Percentiles rank a stretch among this genome's conserved stretches.
phyloP scores from a whole-genome alignment of 2,113 vertebrate species.

The Poeciliopsis retropinna region DNA sequence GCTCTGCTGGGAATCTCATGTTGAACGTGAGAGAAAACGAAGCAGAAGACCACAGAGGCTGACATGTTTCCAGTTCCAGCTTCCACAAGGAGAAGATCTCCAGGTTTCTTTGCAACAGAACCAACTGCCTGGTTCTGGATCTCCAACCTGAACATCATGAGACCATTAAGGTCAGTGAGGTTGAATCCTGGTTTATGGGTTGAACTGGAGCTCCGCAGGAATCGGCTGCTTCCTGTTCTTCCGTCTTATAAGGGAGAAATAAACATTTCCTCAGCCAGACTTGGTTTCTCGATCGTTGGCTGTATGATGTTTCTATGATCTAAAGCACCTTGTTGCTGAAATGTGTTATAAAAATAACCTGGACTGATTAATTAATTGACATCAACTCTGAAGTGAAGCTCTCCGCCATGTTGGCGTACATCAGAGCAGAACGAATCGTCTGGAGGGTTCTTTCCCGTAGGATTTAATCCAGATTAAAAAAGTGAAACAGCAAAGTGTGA shows the following conservation, averaged over 20 bases:
- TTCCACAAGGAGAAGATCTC: not conserved
- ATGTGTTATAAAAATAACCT: no score
- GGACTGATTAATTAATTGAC: no score
- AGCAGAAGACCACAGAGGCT: not conserved
- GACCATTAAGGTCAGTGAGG: no score
- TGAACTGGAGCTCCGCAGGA: not conserved
- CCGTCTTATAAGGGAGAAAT: not conserved
- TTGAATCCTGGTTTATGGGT: not conserved
- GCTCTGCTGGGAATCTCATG: not conserved
- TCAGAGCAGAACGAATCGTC: not conserved
- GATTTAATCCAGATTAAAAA: not conserved
- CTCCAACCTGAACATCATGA: not conserved
- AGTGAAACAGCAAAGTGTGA: not conserved
- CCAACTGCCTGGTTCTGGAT: not conserved
- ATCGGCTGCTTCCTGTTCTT: not conserved
- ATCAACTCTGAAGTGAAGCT: not conserved
- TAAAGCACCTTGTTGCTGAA: no score
- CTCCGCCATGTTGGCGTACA: not conserved
- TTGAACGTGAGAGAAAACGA: not conserved
- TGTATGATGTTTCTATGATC: no score
- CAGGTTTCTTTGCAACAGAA: no score
- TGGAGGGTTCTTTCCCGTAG: not conserved
- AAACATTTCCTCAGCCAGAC: not conserved
- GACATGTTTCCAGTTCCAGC: not conserved
- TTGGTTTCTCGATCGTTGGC: no score